A percentile compares a stretch with the other conserved stretches of the same genome.
Evolutionary conservation across 2,888 invertebrate genomes (phyloP).

Genomic region (Meghimatium bilineatum): DNA sequence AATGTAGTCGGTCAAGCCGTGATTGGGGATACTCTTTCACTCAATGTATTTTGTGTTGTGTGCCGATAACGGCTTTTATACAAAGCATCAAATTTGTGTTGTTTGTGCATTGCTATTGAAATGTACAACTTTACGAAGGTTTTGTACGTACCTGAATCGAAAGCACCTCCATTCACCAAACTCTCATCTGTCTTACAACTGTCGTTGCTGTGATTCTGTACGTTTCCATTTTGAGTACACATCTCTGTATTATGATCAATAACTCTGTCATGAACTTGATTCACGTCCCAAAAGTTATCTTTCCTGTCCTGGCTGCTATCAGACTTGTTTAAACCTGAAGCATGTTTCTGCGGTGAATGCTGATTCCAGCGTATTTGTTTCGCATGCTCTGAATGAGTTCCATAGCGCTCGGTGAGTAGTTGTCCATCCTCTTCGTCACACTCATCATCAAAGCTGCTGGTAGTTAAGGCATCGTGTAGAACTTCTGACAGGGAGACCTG

Average conservation of each 20-base stretch:
- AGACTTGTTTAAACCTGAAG: not conserved
- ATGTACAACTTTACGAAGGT: too few species aligned
- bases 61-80: too few species aligned
- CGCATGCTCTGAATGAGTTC: not conserved
- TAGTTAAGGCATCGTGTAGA: constrained; percentile 50
- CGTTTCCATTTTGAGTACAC: not conserved
- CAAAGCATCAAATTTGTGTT: too few species aligned
- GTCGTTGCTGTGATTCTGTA: not conserved
- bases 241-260: not conserved
- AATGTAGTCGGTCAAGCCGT: too few species aligned
- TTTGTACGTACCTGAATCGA: constrained; percentile 50
- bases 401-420: constrained; percentile 44
- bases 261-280: not conserved
- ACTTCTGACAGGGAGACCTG: constrained; percentile 55
- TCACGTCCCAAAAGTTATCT: not conserved
- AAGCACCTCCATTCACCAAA: constrained; percentile 37
- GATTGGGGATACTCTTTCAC: too few species aligned
- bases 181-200: not conserved
- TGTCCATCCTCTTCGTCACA: constrained; percentile 52
- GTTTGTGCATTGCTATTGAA: too few species aligned
- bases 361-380: not conserved
- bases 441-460: constrained; percentile 53
- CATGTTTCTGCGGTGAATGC: not conserved
- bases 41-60: too few species aligned
- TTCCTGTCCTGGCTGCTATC: not conserved